A percentile compares a stretch with the other conserved stretches of the same genome.
phyloP scores from a whole-genome alignment of 2,888 invertebrate species.

The Stenolophus ochropezus region DNA sequence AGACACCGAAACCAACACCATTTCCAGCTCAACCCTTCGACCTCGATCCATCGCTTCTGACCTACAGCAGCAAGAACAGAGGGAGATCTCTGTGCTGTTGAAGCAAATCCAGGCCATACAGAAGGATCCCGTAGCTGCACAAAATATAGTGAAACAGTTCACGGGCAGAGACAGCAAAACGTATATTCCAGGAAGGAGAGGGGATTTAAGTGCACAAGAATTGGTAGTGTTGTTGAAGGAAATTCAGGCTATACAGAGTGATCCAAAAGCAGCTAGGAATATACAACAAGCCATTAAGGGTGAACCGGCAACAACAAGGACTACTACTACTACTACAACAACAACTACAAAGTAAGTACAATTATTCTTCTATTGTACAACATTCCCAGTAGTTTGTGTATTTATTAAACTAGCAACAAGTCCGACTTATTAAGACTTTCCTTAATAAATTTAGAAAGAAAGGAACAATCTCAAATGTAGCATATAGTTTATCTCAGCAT shows the following conservation, averaged over 20 bases:
- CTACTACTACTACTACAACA: slow-evolving; percentile 42
- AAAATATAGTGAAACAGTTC: slow-evolving; percentile 66
- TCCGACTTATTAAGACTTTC: no score
- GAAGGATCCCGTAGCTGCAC: slow-evolving; percentile 69
- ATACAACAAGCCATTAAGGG: slow-evolving; percentile 38
- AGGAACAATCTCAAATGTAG: no score
- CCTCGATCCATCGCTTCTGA: slow-evolving; percentile 23
- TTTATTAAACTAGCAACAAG: no score
- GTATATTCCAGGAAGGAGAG: slow-evolving; percentile 33
- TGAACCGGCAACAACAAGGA: slow-evolving; percentile 27
- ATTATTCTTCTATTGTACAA: no score
- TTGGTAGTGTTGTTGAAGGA: slow-evolving; percentile 69
- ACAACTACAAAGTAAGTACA: slow-evolving; percentile 4
- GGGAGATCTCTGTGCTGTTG: slow-evolving; percentile 69
- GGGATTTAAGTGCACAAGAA: slow-evolving; percentile 63
- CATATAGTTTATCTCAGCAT: no score
- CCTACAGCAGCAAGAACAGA: slow-evolving; percentile 60
- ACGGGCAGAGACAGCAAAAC: slow-evolving; percentile 46
- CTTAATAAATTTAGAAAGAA: no score
- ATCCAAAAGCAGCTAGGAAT: slow-evolving; percentile 66
- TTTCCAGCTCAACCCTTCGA: slow-evolving; percentile 29
- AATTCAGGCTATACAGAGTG: slow-evolving; percentile 69
- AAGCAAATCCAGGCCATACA: slow-evolving; percentile 70
- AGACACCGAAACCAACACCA: slow-evolving; percentile 39
- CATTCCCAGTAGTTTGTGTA: no score